Evolutionary conservation across 2,888 invertebrate genomes (phyloP).

Genomic region (Empis livida): DNA sequence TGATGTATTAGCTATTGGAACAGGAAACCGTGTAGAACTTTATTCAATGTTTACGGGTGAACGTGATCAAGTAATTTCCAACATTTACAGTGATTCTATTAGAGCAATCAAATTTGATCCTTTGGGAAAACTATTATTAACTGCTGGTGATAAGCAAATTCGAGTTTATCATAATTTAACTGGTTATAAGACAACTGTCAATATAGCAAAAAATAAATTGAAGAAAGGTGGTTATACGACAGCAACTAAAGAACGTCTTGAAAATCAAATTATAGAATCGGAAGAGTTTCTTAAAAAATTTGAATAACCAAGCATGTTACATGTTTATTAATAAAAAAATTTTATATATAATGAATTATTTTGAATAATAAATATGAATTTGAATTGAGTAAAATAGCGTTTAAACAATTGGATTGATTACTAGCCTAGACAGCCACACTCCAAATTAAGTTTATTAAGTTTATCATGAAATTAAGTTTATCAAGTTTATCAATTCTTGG

Average conservation of each 20-base stretch:
- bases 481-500: too few relatives aligned
- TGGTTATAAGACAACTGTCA: slow-evolving; percentile 44
- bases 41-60: slow-evolving; percentile 55
- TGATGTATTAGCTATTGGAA: slow-evolving; percentile 59
- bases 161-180: slow-evolving; percentile 67
- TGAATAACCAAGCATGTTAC: neutral
- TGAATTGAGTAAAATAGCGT: too few relatives aligned
- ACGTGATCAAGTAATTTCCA: slow-evolving; percentile 51
- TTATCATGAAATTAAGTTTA: too few relatives aligned
- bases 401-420: too few relatives aligned
- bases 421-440: too few relatives aligned
- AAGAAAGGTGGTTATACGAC: slow-evolving; percentile 45
- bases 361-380: too few relatives aligned
- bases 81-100: slow-evolving; percentile 56
- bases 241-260: slow-evolving; percentile 64
- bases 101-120: slow-evolving; percentile 60
- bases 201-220: slow-evolving; percentile 39
- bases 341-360: too few relatives aligned
- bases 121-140: slow-evolving; percentile 56
- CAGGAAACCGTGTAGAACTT: slow-evolving; percentile 49
- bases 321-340: too few relatives aligned
- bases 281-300: slow-evolving; percentile 24
- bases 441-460: too few relatives aligned
- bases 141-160: slow-evolving; percentile 62
- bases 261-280: slow-evolving; percentile 51